Conservation (phyloP, 2,113 vertebrate genomes). For the Semnornis frantzii region DNA sequence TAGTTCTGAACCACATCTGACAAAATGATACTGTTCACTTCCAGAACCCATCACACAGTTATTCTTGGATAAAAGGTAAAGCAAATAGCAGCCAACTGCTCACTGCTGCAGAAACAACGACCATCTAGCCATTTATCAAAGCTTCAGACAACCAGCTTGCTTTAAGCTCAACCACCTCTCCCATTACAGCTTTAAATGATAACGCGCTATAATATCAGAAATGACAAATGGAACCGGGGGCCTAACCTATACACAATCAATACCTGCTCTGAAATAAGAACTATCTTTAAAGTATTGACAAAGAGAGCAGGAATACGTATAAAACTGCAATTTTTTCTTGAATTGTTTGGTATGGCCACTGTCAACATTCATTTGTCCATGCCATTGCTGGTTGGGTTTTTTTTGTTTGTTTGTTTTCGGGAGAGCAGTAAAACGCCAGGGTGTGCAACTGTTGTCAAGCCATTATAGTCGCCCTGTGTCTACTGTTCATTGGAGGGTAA, state of each 20-base stretch:
- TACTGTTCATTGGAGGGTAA: slow-evolving; percentile 64
- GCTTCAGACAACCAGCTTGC: slow-evolving; percentile 85
- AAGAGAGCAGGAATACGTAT: slow-evolving; percentile 68
- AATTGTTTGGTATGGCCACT: slow-evolving; percentile 65
- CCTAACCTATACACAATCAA: slow-evolving; percentile 92
- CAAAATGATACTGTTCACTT: slow-evolving; percentile 86
- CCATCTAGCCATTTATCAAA: slow-evolving; percentile 94
- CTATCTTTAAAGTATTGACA: slow-evolving; percentile 92
- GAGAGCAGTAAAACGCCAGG: slow-evolving; percentile 35
- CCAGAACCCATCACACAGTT: slow-evolving; percentile 91
- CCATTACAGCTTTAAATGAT: slow-evolving; percentile 93
- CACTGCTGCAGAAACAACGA: slow-evolving; percentile 90
- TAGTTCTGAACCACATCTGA: slow-evolving; percentile 84
- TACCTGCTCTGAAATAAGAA: slow-evolving; percentile 90
- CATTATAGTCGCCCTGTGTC: slow-evolving; percentile 54
- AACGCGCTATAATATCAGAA: slow-evolving; percentile 96
- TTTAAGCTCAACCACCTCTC: slow-evolving; percentile 85
- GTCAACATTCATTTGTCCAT: slow-evolving; percentile 61
- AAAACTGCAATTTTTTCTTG: slow-evolving; percentile 56
- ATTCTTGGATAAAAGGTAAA: slow-evolving; percentile 97
- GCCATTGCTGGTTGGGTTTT: slow-evolving; percentile 3
- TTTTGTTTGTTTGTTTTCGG: not conserved
- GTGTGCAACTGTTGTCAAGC: slow-evolving; percentile 54
- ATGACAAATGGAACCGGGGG: slow-evolving; percentile 96
- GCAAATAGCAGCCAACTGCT: slow-evolving; percentile 94